Evolutionary conservation across 2,113 vertebrate genomes (phyloP), one percentile per base, ranked within the genome.

Genomic region (Colius striatus): DNA sequence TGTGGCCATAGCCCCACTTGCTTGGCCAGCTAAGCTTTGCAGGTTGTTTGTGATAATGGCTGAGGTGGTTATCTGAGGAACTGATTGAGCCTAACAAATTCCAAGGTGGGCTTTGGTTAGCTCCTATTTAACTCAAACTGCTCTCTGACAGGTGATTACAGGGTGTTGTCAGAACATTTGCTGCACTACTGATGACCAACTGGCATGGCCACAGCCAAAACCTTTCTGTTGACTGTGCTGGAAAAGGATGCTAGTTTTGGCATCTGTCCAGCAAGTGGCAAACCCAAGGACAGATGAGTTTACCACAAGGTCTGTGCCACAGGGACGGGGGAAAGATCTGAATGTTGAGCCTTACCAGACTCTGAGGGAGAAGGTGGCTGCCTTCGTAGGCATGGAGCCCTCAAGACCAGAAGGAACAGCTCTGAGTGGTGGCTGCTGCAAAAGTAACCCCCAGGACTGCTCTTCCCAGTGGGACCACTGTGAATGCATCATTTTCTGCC

Each of bases 1-100:
- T 41, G 0, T 4, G 16, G 30, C 55, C 60, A 20, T 8, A 17
- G 43, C 32, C 36, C 21, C 1, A 0, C 50, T 34, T 38, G 32
- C 50, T 61, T 66, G 32, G 12, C 30, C 43, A 22, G 32, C 16
- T 3, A 6, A 34, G 15, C 4, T 27, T 32, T 30, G 29, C 1
- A 2, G 27, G n/a, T 61, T 38, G 5, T 23, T 79, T 29, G 45
- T 85, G 54, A 41, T 43, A 32, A 38, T 19, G 41, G 66, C 26
- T 74, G 68, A 22, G 61, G 61, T 16, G 21, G 22, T 62, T 34
- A 60, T 41, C 57, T 41, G 50, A 38, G 38, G 9, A 38, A 48
- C 0, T 50, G 50, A 55, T 1, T 34, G 41, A 77, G 41, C 34
- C 72, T 43, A 41, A 62, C 0, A 1, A 48, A 34, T 41, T 76